Percentiles rank a stretch among this genome's conserved stretches.
phyloP scores from a whole-genome alignment of 2,113 vertebrate genomes.

The Ophthalmolycus amberensis region DNA sequence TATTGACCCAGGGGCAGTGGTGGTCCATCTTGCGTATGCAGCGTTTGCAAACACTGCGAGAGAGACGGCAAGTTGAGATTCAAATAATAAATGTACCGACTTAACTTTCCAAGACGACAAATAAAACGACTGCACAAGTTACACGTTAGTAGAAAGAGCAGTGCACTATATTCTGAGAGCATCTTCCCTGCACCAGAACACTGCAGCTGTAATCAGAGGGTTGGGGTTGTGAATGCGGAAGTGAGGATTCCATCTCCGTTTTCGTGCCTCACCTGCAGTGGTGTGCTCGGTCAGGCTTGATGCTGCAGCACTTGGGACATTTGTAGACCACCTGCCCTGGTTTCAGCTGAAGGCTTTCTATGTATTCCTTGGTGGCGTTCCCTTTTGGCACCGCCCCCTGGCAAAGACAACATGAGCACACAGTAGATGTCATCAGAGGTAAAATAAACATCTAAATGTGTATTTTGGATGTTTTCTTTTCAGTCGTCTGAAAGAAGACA shows the following conservation, averaged over 20 bases:
- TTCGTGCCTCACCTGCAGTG: slow-evolving; percentile 91
- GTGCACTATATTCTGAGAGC: background rate
- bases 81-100: background rate
- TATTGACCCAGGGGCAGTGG: slow-evolving; percentile 99
- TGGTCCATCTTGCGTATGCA: slow-evolving; percentile 99
- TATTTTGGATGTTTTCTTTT: background rate
- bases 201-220: background rate
- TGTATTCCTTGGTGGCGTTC: slow-evolving; percentile 98
- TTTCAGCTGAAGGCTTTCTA: slow-evolving; percentile 97
- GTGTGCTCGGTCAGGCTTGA: slow-evolving; percentile 98
- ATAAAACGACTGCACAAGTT: background rate
- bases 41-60: slow-evolving; percentile 93
- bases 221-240: background rate
- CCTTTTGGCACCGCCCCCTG: slow-evolving; percentile 98
- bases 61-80: background rate
- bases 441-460: background rate
- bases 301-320: slow-evolving; percentile 99
- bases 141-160: background rate
- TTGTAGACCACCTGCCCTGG: slow-evolving; percentile 99
- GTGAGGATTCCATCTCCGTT: background rate
- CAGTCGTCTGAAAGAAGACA: background rate
- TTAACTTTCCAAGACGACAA: background rate
- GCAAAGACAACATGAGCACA: slow-evolving; percentile 38
- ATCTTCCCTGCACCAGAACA: background rate
- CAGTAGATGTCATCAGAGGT: background rate